A percentile compares a stretch with the other conserved stretches of the same genome.
Evolutionary conservation across 2,113 vertebrate species (phyloP).

Genomic region (Megatriorchis doriae): DNA sequence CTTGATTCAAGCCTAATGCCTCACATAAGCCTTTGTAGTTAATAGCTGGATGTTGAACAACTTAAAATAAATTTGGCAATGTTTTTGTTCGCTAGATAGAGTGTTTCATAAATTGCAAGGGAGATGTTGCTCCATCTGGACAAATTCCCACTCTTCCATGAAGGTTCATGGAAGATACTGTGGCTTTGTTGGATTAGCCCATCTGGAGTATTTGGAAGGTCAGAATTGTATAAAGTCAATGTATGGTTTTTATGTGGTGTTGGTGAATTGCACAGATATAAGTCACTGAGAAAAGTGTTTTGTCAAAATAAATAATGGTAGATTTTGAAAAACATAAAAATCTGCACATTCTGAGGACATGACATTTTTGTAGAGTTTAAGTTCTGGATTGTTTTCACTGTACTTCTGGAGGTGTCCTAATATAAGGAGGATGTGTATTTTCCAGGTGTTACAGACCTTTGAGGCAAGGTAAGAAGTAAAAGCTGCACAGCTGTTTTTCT

Average conservation of each 20-base stretch:
- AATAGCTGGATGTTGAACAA: not conserved
- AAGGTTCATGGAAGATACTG: not conserved
- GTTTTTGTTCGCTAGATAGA: not conserved
- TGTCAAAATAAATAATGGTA: not conserved
- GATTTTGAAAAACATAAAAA: not conserved
- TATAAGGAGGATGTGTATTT: not conserved
- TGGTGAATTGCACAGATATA: not conserved
- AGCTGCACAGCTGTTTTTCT: not conserved
- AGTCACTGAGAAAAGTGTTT: not conserved
- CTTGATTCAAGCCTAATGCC: not conserved
- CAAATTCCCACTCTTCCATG: not conserved
- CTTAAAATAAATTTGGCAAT: not conserved
- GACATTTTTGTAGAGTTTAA: not conserved
- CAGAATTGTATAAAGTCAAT: not conserved
- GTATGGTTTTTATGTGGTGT: not conserved
- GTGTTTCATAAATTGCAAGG: not conserved
- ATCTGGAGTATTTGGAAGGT: not conserved
- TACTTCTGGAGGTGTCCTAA: not conserved
- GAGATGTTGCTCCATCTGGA: not conserved
- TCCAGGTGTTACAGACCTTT: not conserved
- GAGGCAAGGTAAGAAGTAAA: not conserved
- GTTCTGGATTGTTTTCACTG: not conserved
- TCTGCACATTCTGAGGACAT: accelerated
- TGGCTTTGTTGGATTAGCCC: not conserved
- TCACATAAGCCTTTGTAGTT: not conserved